Percentiles rank a stretch among this genome's conserved stretches.
These are phyloP conservation scores for Drosophila pallidifrons DNA, from an alignment of 1,140 invertebrate genomes.

Conservation along the genomic window DNA sequence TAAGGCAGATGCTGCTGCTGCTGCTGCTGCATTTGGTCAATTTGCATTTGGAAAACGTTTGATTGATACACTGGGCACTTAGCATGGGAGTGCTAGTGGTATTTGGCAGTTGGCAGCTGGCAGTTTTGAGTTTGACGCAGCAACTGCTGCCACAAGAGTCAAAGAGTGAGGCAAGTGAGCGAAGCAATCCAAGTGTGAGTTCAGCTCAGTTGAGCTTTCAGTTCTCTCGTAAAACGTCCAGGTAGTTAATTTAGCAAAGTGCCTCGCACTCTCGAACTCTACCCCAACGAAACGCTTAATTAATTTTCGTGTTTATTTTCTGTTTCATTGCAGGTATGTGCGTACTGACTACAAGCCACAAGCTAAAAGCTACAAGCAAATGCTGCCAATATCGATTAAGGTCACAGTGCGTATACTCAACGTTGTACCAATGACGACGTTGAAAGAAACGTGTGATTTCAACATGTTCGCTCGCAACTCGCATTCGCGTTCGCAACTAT, in stretches of 20 bases:
- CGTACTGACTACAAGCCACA: not conserved
- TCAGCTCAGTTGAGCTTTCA: conserved; percentile 19
- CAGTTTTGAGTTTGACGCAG: conserved; percentile 70
- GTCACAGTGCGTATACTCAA: conserved; percentile 56
- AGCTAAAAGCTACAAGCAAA: conserved; percentile 23
- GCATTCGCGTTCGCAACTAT: not conserved
- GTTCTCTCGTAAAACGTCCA: conserved; percentile 36
- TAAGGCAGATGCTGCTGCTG: conserved; percentile 22
- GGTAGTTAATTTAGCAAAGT: conserved; percentile 74
- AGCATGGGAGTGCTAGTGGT: conserved; percentile 8
- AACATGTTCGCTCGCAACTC: conserved; percentile 1
- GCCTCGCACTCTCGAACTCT: conserved; percentile 40
- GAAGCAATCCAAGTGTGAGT: conserved; percentile 9
- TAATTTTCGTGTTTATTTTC: conserved; percentile 53
- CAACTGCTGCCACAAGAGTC: conserved; percentile 45
- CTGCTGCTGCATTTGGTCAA: conserved; percentile 70
- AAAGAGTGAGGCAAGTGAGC: conserved; percentile 17
- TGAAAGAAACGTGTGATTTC: conserved; percentile 19
- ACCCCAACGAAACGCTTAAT: conserved; percentile 41
- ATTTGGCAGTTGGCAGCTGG: conserved; percentile 27
- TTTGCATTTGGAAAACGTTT: conserved; percentile 77
- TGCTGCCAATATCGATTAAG: conserved; percentile 69
- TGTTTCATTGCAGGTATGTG: conserved; percentile 65
- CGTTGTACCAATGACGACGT: not conserved
- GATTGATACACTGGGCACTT: conserved; percentile 59